These are phyloP conservation scores for Anarrhichthys ocellatus DNA, from an alignment of 2,113 vertebrate genomes.

Conservation along the genomic window DNA sequence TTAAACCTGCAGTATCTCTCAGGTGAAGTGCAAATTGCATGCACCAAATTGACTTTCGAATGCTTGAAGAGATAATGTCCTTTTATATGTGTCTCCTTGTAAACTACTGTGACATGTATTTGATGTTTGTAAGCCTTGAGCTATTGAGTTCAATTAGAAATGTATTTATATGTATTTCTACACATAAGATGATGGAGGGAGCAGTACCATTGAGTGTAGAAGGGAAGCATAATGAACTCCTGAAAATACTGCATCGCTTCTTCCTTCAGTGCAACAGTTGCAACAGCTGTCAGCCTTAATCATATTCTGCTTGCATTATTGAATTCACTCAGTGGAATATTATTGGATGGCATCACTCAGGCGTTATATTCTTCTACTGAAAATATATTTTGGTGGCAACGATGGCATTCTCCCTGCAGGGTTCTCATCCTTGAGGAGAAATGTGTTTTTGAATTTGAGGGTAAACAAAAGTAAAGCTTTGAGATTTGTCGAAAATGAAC, in stretches of 20 bases:
- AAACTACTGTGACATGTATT: constrained; percentile 21
- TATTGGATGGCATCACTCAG: constrained; percentile 5
- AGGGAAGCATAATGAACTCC: constrained; percentile 13
- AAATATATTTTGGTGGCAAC: background rate
- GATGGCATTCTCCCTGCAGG: constrained; percentile 3
- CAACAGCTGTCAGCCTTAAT: constrained; percentile 12
- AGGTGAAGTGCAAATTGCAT: constrained; percentile 24
- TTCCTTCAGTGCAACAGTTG: constrained; percentile 8
- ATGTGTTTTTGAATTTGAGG: constrained; percentile 1
- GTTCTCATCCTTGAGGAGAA: background rate
- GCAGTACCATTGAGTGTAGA: background rate
- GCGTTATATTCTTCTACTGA: background rate
- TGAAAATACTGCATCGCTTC: constrained; percentile 3
- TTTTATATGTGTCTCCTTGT: background rate
- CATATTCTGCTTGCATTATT: constrained; percentile 17
- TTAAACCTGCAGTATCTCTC: constrained; percentile 25
- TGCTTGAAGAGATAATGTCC: constrained; percentile 16
- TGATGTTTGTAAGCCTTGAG: constrained; percentile 23
- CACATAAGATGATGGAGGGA: background rate
- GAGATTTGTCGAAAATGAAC: constrained; percentile 5
- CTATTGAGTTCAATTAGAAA: background rate
- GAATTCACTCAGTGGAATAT: constrained; percentile 11
- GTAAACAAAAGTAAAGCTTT: constrained; percentile 12
- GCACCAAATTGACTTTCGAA: constrained; percentile 8
- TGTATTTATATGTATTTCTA: background rate